Percentiles rank a stretch among this genome's conserved stretches.
Conservation (phyloP, 2,113 vertebrate genomes). For the Poeciliopsis retropinna region DNA sequence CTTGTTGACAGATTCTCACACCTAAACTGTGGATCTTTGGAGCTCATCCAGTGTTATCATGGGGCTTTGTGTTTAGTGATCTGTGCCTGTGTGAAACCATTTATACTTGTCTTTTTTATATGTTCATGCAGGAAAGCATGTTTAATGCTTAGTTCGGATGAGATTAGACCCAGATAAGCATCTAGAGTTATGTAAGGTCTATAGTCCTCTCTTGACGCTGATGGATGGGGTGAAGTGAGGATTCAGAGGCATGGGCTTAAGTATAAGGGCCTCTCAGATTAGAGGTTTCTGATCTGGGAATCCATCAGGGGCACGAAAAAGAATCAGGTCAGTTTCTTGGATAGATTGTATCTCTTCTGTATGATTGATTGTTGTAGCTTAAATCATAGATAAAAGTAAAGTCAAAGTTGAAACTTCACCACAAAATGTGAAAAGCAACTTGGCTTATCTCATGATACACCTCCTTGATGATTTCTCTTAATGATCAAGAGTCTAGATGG, state of each 20-base stretch:
- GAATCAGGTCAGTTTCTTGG: conserved; percentile 41
- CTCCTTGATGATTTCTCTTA: conserved; percentile 1
- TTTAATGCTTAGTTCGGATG: conserved; percentile 32
- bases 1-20: no score
- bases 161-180: conserved; percentile 55
- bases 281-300: conserved; percentile 42
- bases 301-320: conserved; percentile 44
- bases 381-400: conserved; percentile 8
- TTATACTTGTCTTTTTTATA: conserved; percentile 19
- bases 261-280: conserved; percentile 36
- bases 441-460: conserved; percentile 7
- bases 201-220: conserved; percentile 28
- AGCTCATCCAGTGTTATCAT: no score
- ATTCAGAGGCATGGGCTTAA: conserved; percentile 41
- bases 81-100: neutral
- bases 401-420: conserved; percentile 4
- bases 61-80: neutral
- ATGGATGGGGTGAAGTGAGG: conserved; percentile 40
- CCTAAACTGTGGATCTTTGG: no score
- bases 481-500: conserved; percentile 1
- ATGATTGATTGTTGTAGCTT: conserved; percentile 52
- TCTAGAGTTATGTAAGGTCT: conserved; percentile 30
- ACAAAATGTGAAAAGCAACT: conserved; percentile 21
- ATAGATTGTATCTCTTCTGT: conserved; percentile 30
- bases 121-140: conserved; percentile 28